These are phyloP conservation scores for Lamproptera curius DNA, from an alignment of 2,888 invertebrate species.

Conservation along the genomic window DNA sequence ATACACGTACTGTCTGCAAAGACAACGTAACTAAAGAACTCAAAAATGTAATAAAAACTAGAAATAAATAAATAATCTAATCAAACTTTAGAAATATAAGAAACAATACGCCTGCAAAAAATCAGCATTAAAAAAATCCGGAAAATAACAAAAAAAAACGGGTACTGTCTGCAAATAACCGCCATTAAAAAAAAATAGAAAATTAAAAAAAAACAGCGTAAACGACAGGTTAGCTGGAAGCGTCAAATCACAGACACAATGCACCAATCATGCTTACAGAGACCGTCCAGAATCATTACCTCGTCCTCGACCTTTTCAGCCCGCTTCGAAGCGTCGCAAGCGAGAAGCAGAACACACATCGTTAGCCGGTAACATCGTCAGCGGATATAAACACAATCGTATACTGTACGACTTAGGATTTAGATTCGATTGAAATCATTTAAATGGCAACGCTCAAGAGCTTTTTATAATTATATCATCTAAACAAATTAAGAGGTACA, in stretches of 20 bases:
- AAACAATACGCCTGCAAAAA: too few relatives aligned
- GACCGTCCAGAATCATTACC: slow-evolving; percentile 53
- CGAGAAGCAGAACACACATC: slow-evolving; percentile 62
- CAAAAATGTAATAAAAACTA: too few relatives aligned
- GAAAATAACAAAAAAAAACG: background rate
- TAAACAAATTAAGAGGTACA: too few relatives aligned
- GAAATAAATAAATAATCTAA: too few relatives aligned
- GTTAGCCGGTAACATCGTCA: slow-evolving; percentile 45
- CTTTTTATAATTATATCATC: too few relatives aligned
- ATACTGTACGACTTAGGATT: background rate
- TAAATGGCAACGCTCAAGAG: too few relatives aligned
- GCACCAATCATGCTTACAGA: slow-evolving; percentile 19
- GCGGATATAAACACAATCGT: slow-evolving; percentile 15
- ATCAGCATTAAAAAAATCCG: background rate
- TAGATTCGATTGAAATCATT: too few relatives aligned
- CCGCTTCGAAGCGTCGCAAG: slow-evolving; percentile 66
- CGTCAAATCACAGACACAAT: slow-evolving; percentile 2
- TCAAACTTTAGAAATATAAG: too few relatives aligned
- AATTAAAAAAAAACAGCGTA: slow-evolving; percentile 24
- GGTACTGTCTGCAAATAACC: background rate
- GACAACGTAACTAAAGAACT: too few relatives aligned
- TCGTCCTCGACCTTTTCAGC: slow-evolving; percentile 70
- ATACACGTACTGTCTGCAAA: too few relatives aligned
- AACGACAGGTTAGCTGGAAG: slow-evolving; percentile 16
- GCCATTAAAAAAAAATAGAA: slow-evolving; percentile 26